Conservation (phyloP, 2,888 invertebrate genomes). For the Hydraecia micacea region DNA sequence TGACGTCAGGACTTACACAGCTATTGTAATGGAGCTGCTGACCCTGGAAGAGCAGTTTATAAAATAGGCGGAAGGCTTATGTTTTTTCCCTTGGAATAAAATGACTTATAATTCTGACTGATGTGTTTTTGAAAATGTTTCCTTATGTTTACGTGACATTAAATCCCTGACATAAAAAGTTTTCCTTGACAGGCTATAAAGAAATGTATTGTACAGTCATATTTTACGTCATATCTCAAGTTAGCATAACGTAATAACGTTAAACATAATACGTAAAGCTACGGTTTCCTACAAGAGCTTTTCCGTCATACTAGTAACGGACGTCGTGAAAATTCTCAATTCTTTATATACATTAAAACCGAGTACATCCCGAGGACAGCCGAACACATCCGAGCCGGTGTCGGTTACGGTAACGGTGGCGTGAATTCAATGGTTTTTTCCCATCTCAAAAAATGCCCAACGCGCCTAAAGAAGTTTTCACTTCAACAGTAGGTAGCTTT, state of each 20-base stretch:
- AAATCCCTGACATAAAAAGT: not conserved
- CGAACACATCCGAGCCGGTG: too few species aligned
- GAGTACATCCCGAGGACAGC: too few species aligned
- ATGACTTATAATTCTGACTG: not conserved
- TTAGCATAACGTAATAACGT: not conserved
- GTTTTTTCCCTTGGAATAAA: not conserved
- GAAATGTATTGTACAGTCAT: not conserved
- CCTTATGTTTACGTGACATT: not conserved
- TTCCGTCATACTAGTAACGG: not conserved
- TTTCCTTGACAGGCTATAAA: not conserved
- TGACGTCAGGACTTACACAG: constrained; percentile 54
- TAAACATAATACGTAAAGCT: not conserved
- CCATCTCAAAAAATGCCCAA: too few species aligned
- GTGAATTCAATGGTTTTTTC: too few species aligned
- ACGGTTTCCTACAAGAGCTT: not conserved
- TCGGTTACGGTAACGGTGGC: too few species aligned
- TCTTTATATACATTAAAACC: not conserved
- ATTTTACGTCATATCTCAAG: not conserved
- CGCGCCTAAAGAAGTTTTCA: too few species aligned
- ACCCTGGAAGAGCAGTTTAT: constrained; percentile 19
- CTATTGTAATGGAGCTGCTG: constrained; percentile 42
- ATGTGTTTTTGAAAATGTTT: not conserved
- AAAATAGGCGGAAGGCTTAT: not conserved
- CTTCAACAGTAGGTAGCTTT: not conserved
- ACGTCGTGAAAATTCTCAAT: not conserved